Evolutionary conservation across 92 coral and sea anemone genomes (phyloP).

Genomic region (Epizoanthus scotinus): DNA sequence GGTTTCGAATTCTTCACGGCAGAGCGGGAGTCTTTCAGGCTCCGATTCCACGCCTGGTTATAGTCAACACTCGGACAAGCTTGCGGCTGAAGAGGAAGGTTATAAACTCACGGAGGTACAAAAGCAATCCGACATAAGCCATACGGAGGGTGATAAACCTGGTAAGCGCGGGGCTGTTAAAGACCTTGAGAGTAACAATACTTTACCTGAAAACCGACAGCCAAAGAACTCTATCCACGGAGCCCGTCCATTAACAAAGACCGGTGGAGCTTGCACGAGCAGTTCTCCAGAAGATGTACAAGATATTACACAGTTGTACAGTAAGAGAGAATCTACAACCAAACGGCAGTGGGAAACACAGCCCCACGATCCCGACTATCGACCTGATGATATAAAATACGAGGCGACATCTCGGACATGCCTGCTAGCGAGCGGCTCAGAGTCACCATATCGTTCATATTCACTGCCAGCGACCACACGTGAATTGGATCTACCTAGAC

Average conservation of each 20-base stretch:
- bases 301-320: not conserved
- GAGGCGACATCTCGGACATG: not conserved
- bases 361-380: not conserved
- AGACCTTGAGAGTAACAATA: no score
- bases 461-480: not conserved
- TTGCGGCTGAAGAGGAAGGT: not conserved
- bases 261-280: not conserved
- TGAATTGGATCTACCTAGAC: not conserved
- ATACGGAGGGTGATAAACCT: no score
- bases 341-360: not conserved
- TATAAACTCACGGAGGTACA: not conserved
- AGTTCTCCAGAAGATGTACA: not conserved
- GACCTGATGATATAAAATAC: not conserved
- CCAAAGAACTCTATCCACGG: no score
- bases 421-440: not conserved
- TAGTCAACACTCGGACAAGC: not conserved
- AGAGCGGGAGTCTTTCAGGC: not conserved
- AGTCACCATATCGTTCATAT: not conserved
- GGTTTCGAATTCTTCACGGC: not conserved
- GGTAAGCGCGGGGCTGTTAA: no score
- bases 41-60: not conserved
- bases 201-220: no score
- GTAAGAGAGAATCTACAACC: no score
- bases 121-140: not conserved
- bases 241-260: no score